Percentiles rank a stretch among this genome's conserved stretches.
Conservation (phyloP, 2,888 invertebrate species). For the Criorhina ranunculi region DNA sequence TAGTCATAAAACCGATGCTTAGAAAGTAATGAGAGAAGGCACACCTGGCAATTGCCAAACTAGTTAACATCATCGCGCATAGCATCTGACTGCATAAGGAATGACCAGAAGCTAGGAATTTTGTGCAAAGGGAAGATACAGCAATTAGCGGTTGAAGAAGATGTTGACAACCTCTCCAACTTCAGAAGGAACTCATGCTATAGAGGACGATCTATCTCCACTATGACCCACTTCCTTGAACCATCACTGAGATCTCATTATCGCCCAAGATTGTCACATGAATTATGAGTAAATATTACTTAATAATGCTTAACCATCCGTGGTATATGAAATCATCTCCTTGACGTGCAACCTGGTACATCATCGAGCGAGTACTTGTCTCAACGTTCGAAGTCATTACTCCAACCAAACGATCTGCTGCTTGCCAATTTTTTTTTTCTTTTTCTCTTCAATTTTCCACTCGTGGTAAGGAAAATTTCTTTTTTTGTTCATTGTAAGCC, state of each 20-base stretch:
- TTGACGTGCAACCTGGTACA: constrained; percentile 43
- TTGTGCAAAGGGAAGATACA: no score
- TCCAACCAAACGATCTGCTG: constrained; percentile 53
- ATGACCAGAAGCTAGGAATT: no score
- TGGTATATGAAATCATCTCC: constrained; percentile 17
- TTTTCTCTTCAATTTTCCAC: constrained; percentile 6
- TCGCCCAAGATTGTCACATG: constrained; percentile 30
- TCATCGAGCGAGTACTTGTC: constrained; percentile 29
- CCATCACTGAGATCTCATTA: constrained; percentile 13
- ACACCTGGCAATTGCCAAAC: no score
- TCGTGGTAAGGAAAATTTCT: constrained; percentile 47
- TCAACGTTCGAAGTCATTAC: constrained; percentile 64
- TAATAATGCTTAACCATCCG: constrained; percentile 51
- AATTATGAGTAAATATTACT: constrained; percentile 59
- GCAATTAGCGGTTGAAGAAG: no score
- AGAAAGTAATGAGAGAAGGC: no score
- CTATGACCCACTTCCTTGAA: constrained; percentile 44
- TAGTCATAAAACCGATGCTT: neutral
- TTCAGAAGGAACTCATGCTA: no score
- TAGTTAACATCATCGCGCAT: no score
- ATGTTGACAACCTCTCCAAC: no score
- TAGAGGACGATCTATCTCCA: neutral
- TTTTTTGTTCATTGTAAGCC: constrained; percentile 25
- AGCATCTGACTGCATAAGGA: no score
- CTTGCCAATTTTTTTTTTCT: constrained; percentile 53